A percentile compares a stretch with the other conserved stretches of the same genome.
These are phyloP conservation scores for Epistrophella euchroma DNA, from an alignment of 2,888 invertebrate genomes.

Conservation along the genomic window DNA sequence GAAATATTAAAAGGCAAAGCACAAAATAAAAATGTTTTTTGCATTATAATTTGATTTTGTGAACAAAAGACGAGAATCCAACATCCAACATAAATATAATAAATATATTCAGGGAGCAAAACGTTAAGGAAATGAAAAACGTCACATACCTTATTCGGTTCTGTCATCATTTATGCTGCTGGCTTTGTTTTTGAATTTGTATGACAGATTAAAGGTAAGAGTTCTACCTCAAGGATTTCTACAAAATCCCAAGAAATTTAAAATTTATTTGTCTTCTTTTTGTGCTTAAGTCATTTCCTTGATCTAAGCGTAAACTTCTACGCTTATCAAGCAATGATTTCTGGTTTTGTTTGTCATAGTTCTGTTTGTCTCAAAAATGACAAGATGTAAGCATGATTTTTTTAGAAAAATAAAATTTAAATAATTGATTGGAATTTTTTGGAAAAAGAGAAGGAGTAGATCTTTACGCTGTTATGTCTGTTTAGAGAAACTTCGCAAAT, in stretches of 20 bases:
- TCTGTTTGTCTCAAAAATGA: not conserved
- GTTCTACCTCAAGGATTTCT: not conserved
- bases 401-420: not conserved
- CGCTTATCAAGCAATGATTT: not conserved
- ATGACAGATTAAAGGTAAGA: slow-evolving; percentile 23
- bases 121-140: slow-evolving; percentile 30
- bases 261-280: not conserved
- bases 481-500: too few relatives aligned
- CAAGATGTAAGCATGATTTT: too few relatives aligned
- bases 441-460: not conserved
- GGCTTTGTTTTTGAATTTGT: slow-evolving; percentile 28
- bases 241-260: not conserved
- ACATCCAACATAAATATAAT: slow-evolving; percentile 1
- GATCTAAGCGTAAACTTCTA: not conserved
- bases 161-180: slow-evolving; percentile 18
- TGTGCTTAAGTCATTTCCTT: not conserved
- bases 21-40: slow-evolving; percentile 21
- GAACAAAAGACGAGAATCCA: slow-evolving; percentile 3
- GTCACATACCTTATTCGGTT: slow-evolving; percentile 35
- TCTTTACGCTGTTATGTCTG: too few relatives aligned
- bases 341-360: not conserved
- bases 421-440: not conserved
- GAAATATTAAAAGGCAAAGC: slow-evolving; percentile 27
- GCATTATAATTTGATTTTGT: slow-evolving; percentile 43
- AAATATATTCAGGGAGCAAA: slow-evolving; percentile 39